phyloP scores from a whole-genome alignment of 2,797 vertebrate genomes.

The Anguilla anguilla region DNA sequence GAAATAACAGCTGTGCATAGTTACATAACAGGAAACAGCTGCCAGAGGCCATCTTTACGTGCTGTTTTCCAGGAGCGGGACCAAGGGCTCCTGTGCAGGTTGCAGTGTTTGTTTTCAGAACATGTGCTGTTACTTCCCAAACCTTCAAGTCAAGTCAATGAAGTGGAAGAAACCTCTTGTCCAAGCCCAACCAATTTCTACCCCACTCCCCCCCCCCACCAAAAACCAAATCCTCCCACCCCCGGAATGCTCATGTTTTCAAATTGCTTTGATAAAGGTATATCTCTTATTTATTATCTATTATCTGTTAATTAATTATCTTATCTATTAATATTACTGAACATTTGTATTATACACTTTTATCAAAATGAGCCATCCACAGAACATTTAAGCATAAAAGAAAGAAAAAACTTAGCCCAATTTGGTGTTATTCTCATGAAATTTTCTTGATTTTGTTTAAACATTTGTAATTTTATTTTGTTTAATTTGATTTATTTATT shows the following conservation, averaged over 20 bases:
- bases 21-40: conserved; percentile 84
- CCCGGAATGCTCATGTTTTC: not conserved
- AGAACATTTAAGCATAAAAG: no score
- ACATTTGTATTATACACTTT: not conserved
- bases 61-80: conserved; percentile 43
- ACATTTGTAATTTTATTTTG: no score
- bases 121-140: conserved; percentile 51
- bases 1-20: conserved; percentile 79
- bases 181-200: conserved; percentile 35
- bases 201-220: no score
- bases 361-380: not conserved
- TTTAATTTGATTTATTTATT: no score
- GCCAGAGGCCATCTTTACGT: conserved; percentile 66
- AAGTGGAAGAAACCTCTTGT: conserved; percentile 57
- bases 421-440: no score
- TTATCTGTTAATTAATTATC: no score
- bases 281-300: no score
- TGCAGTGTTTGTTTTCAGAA: conserved; percentile 70
- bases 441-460: no score
- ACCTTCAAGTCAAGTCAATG: conserved; percentile 55
- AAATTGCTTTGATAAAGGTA: not conserved
- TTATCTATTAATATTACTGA: not conserved
- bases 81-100: conserved; percentile 69
- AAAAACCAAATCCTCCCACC: not conserved
- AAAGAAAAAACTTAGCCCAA: not conserved